Conservation (phyloP, 2,888 invertebrate genomes). For the Fabriciana adippe region DNA sequence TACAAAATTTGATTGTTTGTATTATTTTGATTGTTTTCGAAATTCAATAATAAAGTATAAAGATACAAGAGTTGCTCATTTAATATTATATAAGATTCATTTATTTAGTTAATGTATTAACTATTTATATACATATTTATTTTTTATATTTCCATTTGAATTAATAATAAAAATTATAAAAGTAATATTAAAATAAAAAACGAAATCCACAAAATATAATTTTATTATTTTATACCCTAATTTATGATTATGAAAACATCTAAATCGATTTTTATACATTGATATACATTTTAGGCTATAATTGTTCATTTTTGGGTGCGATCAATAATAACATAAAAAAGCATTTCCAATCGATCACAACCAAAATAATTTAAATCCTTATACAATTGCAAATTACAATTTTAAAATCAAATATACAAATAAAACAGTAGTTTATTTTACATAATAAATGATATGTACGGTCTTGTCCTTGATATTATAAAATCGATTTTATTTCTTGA, state of each 20-base stretch:
- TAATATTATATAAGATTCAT: too few relatives aligned
- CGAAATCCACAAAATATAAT: conserved; percentile 35
- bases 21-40: too few relatives aligned
- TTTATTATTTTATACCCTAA: conserved; percentile 34
- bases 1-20: too few relatives aligned
- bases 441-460: conserved; percentile 31
- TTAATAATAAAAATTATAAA: too few relatives aligned
- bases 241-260: conserved; percentile 31
- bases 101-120: too few relatives aligned
- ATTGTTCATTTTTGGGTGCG: conserved; percentile 64
- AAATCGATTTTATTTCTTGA: conserved; percentile 31
- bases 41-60: too few relatives aligned
- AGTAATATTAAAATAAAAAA: conserved; percentile 7
- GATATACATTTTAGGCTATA: conserved; percentile 51
- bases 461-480: conserved; percentile 26
- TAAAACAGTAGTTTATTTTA: too few relatives aligned
- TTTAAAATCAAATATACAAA: conserved; percentile 32
- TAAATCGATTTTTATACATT: conserved; percentile 50
- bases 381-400: conserved; percentile 39
- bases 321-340: conserved; percentile 56
- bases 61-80: too few relatives aligned
- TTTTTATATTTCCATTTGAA: too few relatives aligned
- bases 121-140: too few relatives aligned
- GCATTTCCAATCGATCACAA: conserved; percentile 69
- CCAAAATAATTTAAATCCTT: conserved; percentile 58